These are phyloP conservation scores for Acanthococcus lagerstroemiae DNA, from an alignment of 2,888 invertebrate genomes.

Conservation along the genomic window DNA sequence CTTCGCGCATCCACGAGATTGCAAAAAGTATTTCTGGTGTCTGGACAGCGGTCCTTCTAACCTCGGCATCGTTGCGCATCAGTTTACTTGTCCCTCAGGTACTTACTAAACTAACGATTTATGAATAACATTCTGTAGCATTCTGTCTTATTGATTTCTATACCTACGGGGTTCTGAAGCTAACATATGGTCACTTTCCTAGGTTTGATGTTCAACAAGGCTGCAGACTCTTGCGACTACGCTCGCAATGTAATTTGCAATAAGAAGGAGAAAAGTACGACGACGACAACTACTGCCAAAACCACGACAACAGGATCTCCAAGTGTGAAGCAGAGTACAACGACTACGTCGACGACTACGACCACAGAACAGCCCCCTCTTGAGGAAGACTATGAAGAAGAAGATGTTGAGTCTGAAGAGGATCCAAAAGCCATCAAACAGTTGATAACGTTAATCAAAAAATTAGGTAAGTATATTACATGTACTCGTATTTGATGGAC, in stretches of 20 bases:
- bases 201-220: slow-evolving; percentile 84
- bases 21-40: slow-evolving; percentile 93
- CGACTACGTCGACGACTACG: slow-evolving; percentile 40
- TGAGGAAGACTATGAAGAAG: slow-evolving; percentile 39
- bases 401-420: slow-evolving; percentile 44
- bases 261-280: slow-evolving; percentile 47
- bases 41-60: slow-evolving; percentile 79
- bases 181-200: too few relatives aligned
- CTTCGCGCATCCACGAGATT: slow-evolving; percentile 81
- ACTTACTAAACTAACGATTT: slow-evolving; percentile 31
- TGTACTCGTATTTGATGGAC: neutral
- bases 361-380: slow-evolving; percentile 37
- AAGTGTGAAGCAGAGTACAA: slow-evolving; percentile 45
- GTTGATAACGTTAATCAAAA: slow-evolving; percentile 69
- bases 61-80: slow-evolving; percentile 80
- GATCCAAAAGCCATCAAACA: slow-evolving; percentile 72
- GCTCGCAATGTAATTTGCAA: slow-evolving; percentile 77
- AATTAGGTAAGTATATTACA: slow-evolving; percentile 53
- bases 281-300: slow-evolving; percentile 43
- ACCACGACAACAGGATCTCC: slow-evolving; percentile 42
- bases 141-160: neutral
- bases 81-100: slow-evolving; percentile 87
- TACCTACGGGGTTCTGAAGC: too few relatives aligned
- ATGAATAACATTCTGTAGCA: neutral
- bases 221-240: slow-evolving; percentile 85